Evolutionary conservation across 2,113 vertebrate genomes (phyloP), one percentile per base, ranked within the genome.

Genomic region (Microcebus lehilahytsara): DNA sequence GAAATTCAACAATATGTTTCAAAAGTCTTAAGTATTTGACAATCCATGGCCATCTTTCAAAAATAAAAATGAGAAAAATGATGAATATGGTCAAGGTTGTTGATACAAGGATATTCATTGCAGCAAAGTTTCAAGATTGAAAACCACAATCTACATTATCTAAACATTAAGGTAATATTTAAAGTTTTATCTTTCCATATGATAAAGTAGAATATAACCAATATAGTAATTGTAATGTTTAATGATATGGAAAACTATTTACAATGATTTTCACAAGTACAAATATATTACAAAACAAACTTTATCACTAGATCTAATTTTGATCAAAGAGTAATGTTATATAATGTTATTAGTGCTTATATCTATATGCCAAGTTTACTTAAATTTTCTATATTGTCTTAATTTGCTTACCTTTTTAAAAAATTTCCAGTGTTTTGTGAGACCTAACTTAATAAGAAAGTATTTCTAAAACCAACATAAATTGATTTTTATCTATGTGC

Each of bases 21-120:
- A 87, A 87, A 94, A 46, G 19, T 78, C 32, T 79, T 77, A 91
- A 85, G 19, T 89, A 58, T 88, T 85, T 89, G 46, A 83, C 74
- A 93, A 91, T 19, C 5, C 51, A 58, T 12, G 19, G 19, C 22
- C n/a, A 89, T n/a, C 3, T 80, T 95, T 89, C 40, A 95, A 53
- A 60, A 85, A 60, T 62, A 56, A 58, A 71, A 9, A 46, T 86
- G 46, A 89, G 34, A 69, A 60, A 85, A 60, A 83, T 32, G 60
- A 64, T 56, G 7, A 60, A 66, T 12, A 20, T 30, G 1, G 1
- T 64, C 42, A 75, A 75, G 6, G 1, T 49, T 75, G 3, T 95
- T 85, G 83, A 85, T 23, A 34, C 5, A 71, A 88, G 16, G 23
- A 9, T 91, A 67, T n/a, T 74, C 56, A 80, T 67, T 84, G 34